Evolutionary conservation across 2,888 invertebrate genomes (phyloP).

Genomic region (Palloptera scutellata): DNA sequence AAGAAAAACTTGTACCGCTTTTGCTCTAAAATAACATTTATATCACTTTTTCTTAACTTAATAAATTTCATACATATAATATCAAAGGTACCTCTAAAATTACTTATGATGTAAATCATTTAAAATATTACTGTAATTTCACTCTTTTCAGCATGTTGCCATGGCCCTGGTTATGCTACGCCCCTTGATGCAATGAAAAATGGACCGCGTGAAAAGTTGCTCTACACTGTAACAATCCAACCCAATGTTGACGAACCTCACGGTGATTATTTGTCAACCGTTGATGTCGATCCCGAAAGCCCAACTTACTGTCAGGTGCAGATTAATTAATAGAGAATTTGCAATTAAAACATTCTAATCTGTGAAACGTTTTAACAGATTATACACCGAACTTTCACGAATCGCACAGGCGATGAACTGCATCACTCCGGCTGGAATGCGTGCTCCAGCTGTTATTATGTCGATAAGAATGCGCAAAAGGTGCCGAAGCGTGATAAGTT

Average conservation of each 20-base stretch:
- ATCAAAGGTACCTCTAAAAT: too few relatives aligned
- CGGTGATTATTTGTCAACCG: conserved; percentile 88
- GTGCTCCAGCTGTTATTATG: conserved; percentile 86
- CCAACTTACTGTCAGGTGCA: conserved; percentile 82
- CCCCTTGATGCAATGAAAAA: conserved; percentile 82
- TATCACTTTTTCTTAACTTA: too few relatives aligned
- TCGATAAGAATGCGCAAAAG: conserved; percentile 57
- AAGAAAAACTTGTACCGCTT: too few relatives aligned
- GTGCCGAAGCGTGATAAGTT: conserved; percentile 76
- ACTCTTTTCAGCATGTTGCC: conserved; percentile 51
- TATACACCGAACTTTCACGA: conserved; percentile 83
- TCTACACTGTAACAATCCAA: conserved; percentile 91
- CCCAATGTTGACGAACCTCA: conserved; percentile 72
- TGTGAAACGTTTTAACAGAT: conserved; percentile 70
- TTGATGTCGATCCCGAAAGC: conserved; percentile 90
- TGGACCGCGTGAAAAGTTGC: conserved; percentile 83
- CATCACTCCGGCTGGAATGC: conserved; percentile 98
- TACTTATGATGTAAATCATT: too few relatives aligned
- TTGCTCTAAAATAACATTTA: too few relatives aligned
- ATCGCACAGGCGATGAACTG: conserved; percentile 82
- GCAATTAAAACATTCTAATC: neutral
- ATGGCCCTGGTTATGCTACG: conserved; percentile 80
- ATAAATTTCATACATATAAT: too few relatives aligned
- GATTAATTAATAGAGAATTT: neutral
- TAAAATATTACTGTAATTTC: too few relatives aligned